A percentile compares a stretch with the other conserved stretches of the same genome.
These are phyloP conservation scores for Standfussiana lucernea DNA, from an alignment of 2,888 invertebrate species.

Conservation along the genomic window DNA sequence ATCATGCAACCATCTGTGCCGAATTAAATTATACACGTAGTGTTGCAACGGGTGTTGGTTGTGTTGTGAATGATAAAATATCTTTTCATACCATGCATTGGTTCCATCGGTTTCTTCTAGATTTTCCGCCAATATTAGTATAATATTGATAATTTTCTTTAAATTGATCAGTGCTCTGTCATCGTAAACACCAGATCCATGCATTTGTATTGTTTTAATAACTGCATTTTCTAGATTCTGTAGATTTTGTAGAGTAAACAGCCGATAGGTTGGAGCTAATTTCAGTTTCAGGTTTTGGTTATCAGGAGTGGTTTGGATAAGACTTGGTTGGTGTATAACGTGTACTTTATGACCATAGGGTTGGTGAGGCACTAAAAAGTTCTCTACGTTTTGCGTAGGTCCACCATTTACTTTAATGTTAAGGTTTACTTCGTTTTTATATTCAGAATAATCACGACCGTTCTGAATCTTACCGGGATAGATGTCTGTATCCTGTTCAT, in stretches of 20 bases:
- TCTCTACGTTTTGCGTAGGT: not conserved
- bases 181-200: not conserved
- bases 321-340: not conserved
- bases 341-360: not conserved
- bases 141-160: slow-evolving; percentile 11
- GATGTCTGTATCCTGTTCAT: not conserved
- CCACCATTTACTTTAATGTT: not conserved
- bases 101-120: not conserved
- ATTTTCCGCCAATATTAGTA: slow-evolving; percentile 33
- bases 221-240: slow-evolving; percentile 22
- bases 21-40: slow-evolving; percentile 50
- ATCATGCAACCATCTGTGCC: slow-evolving; percentile 61
- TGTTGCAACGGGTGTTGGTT: slow-evolving; percentile 30
- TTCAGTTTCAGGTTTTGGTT: not conserved
- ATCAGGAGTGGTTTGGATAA: not conserved
- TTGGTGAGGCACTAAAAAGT: not conserved
- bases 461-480: not conserved
- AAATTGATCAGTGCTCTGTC: slow-evolving; percentile 37
- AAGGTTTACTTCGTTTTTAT: not conserved
- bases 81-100: slow-evolving; percentile 47
- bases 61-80: slow-evolving; percentile 32
- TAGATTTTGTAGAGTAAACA: slow-evolving; percentile 44
- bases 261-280: slow-evolving; percentile 39
- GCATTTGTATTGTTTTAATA: not conserved
- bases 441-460: not conserved